phyloP scores from a whole-genome alignment of 1,140 invertebrate species.

The Probaryconus sp. region DNA sequence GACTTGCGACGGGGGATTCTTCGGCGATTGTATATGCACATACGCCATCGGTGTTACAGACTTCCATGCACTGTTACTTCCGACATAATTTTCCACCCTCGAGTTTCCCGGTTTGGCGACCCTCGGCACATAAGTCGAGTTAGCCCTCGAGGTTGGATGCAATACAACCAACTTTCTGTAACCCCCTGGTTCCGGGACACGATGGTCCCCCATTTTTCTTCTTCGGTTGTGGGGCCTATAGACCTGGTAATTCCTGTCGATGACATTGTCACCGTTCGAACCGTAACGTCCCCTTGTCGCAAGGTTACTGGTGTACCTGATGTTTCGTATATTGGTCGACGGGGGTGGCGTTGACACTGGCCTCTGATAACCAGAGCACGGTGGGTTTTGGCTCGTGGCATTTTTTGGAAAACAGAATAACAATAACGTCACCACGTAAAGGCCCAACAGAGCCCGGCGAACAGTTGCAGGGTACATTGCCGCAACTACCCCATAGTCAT shows the following conservation, averaged over 20 bases:
- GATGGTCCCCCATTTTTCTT: neutral
- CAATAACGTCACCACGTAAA: slow-evolving; percentile 58
- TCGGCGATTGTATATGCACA: slow-evolving; percentile 71
- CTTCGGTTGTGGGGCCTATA: slow-evolving; percentile 24
- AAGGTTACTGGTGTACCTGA: too few relatives aligned
- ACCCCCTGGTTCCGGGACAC: neutral
- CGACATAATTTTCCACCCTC: slow-evolving; percentile 25
- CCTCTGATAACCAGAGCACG: neutral
- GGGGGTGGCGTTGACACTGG: slow-evolving; percentile 8
- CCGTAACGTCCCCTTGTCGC: slow-evolving; percentile 16
- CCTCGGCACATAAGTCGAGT: slow-evolving; percentile 1
- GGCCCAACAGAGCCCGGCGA: slow-evolving; percentile 48
- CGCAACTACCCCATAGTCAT: slow-evolving; percentile 72
- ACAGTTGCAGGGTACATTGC: slow-evolving; percentile 70
- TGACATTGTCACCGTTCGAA: slow-evolving; percentile 8
- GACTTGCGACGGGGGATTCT: slow-evolving; percentile 46
- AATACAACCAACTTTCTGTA: neutral
- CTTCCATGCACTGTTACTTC: slow-evolving; percentile 13
- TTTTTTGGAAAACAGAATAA: slow-evolving; percentile 18
- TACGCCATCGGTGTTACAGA: slow-evolving; percentile 70
- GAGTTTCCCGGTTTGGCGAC: neutral
- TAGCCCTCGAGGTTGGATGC: neutral
- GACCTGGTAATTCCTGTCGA: slow-evolving; percentile 39
- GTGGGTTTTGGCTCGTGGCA: neutral
- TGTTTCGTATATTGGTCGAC: too few relatives aligned